Percentiles rank a stretch among this genome's conserved stretches.
These are phyloP conservation scores for Drosophila nasuta DNA, from an alignment of 1,140 invertebrate genomes.

Conservation along the genomic window DNA sequence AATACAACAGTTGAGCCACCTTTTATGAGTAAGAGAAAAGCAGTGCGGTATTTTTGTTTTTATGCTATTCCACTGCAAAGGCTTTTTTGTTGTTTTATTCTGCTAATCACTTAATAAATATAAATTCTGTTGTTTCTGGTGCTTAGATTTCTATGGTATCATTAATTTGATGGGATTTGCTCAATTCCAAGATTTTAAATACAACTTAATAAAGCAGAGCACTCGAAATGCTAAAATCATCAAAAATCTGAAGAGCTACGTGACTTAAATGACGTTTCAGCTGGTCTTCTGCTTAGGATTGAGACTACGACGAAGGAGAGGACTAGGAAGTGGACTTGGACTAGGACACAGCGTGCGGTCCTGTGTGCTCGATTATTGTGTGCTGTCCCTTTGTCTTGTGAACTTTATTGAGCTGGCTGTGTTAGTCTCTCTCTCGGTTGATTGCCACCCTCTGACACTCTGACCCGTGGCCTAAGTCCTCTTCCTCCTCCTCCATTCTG, in stretches of 20 bases:
- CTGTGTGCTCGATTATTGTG: not conserved
- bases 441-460: not conserved
- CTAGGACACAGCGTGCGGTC: not conserved
- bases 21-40: no score
- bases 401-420: slow-evolving; percentile 26
- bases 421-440: slow-evolving; percentile 8
- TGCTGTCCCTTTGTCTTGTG: slow-evolving; percentile 16
- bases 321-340: not conserved
- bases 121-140: not conserved
- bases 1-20: no score
- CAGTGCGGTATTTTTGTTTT: no score
- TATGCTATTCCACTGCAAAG: no score
- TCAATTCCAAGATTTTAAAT: slow-evolving; percentile 10
- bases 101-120: no score
- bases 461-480: not conserved
- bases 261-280: slow-evolving; percentile 12
- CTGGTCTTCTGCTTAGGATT: not conserved
- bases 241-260: slow-evolving; percentile 13
- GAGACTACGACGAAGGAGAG: no score
- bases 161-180: not conserved
- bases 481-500: not conserved
- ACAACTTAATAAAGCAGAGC: not conserved
- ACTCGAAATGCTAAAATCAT: slow-evolving; percentile 20
- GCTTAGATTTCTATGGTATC: not conserved
- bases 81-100: no score